phyloP scores from a whole-genome alignment of 2,888 invertebrate genomes.

The Carcina quercana region DNA sequence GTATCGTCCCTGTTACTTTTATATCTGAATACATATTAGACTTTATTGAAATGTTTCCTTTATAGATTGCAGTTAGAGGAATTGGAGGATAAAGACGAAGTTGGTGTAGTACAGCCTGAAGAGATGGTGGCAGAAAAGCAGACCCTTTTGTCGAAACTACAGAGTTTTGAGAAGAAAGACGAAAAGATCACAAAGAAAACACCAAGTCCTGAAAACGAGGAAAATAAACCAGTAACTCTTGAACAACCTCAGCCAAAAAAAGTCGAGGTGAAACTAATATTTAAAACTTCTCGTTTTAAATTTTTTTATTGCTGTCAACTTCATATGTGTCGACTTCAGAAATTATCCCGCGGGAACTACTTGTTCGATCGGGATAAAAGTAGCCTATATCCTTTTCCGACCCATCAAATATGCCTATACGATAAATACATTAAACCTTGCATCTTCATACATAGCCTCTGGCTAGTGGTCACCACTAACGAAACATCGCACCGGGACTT shows the following conservation, averaged over 20 bases:
- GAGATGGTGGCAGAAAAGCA: conserved; percentile 61
- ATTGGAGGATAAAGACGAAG: conserved; percentile 36
- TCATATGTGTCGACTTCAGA: too few species aligned
- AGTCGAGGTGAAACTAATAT: conserved; percentile 53
- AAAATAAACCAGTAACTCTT: conserved; percentile 21
- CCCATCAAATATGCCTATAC: too few species aligned
- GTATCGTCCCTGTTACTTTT: conserved; percentile 35
- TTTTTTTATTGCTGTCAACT: too few species aligned
- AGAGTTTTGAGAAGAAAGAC: conserved; percentile 52
- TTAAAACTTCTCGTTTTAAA: too few species aligned
- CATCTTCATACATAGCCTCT: too few species aligned
- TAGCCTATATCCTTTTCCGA: too few species aligned
- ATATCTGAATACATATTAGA: neutral
- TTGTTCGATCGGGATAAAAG: too few species aligned
- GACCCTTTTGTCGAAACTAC: conserved; percentile 50
- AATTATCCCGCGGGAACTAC: too few species aligned
- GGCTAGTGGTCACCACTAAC: too few species aligned
- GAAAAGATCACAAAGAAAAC: conserved; percentile 20
- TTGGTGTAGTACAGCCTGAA: conserved; percentile 42
- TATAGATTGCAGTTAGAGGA: conserved; percentile 51
- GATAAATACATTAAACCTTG: too few species aligned
- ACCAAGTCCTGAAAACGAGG: conserved; percentile 2
- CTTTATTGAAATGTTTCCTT: neutral
- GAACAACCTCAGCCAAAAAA: conserved; percentile 40
- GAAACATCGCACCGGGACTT: too few species aligned